Evolutionary conservation across 2,797 vertebrate species (phyloP).

Genomic region (Melanotaenia pygmaea): DNA sequence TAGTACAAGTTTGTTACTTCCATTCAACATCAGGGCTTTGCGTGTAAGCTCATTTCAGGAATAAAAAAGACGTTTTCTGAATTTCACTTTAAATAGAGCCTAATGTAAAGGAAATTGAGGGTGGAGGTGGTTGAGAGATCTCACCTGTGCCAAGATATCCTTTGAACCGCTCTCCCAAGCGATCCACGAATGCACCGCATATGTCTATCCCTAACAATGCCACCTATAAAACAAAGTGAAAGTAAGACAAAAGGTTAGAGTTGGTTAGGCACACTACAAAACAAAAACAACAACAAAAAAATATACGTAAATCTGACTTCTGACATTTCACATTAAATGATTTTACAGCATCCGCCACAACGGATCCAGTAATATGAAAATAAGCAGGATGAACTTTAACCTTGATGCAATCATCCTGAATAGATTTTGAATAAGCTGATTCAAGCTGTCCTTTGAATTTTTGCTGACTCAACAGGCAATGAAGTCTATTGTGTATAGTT

Average conservation of each 20-base stretch:
- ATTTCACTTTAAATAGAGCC: constrained; percentile 1
- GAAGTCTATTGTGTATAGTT: background rate
- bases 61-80: constrained; percentile 3
- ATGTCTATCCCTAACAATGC: constrained; percentile 93
- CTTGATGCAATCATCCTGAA: background rate
- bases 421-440: constrained; percentile 13
- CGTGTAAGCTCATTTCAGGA: background rate
- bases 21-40: background rate
- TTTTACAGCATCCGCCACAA: background rate
- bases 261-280: background rate
- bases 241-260: constrained; percentile 39
- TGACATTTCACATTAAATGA: background rate
- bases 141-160: constrained; percentile 91
- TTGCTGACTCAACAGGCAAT: constrained; percentile 6
- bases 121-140: constrained; percentile 37
- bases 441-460: background rate
- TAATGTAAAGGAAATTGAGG: background rate
- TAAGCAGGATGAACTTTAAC: background rate
- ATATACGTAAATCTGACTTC: background rate
- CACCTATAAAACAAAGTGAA: constrained; percentile 82
- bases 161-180: constrained; percentile 91
- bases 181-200: constrained; percentile 90
- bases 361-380: background rate
- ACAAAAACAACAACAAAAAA: background rate
- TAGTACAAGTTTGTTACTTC: background rate